Percentiles rank a stretch among this genome's conserved stretches.
These are phyloP conservation scores for Petrocephalus zakoni DNA, from an alignment of 2,113 vertebrate genomes.

Conservation along the genomic window DNA sequence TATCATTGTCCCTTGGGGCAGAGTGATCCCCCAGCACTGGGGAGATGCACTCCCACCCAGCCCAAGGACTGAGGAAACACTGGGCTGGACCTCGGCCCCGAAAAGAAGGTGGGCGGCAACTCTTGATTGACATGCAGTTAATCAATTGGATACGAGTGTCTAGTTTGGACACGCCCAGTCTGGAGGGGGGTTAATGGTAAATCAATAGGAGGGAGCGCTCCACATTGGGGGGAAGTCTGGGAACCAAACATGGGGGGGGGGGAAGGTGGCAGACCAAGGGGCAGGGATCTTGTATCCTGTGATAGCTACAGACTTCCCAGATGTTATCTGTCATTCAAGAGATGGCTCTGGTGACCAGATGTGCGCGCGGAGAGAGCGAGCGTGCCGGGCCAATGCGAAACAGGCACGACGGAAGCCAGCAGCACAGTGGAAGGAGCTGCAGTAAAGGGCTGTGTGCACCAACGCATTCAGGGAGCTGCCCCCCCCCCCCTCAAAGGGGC, in stretches of 20 bases:
- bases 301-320: constrained; percentile 68
- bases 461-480: neutral
- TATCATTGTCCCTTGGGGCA: neutral
- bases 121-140: constrained; percentile 32
- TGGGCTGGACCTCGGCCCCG: neutral
- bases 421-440: constrained; percentile 35
- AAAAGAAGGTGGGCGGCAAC: neutral
- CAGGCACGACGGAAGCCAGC: constrained; percentile 54
- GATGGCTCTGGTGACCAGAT: constrained; percentile 63
- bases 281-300: constrained; percentile 63
- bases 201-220: constrained; percentile 62
- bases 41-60: neutral
- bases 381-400: constrained; percentile 39
- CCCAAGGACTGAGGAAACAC: neutral
- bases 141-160: constrained; percentile 57
- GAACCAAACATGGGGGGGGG: constrained; percentile 13
- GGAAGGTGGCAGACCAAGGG: constrained; percentile 33
- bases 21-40: neutral
- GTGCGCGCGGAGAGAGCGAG: constrained; percentile 47
- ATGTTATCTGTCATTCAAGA: constrained; percentile 71
- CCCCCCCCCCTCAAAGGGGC: neutral
- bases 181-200: constrained; percentile 66
- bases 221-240: constrained; percentile 39
- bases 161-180: constrained; percentile 52
- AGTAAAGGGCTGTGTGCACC: neutral